Base-by-base conservation (phyloP, 1,140 invertebrate species). In the Pararge aegeria region DNA sequence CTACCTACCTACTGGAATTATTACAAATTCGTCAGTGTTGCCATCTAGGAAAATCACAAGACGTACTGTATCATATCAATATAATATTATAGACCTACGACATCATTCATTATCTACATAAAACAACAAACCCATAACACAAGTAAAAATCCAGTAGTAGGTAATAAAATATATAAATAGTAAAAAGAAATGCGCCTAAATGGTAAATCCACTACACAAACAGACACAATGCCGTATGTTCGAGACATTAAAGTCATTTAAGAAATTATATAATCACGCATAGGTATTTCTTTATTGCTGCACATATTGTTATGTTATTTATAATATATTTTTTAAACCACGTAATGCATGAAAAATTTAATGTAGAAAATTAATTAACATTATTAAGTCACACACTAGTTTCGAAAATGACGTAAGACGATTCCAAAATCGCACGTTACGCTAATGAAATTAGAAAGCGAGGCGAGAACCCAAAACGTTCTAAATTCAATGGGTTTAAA, bases 391-490 rank as follows among this genome's bases (percentile, higher is more conserved):
- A 64, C 57, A 61, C 53, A 38, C 27, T 29, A 53, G 49, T 68
- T 68, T 64, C 66, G 30, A 63, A 66, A 66, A 54, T 68, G 57
- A 68, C 48, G 57, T 44, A 68, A 68, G 29, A 10, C 37, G 27
- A 57, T 52, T 55, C 44, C 56, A 46, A 66, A 63, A 62, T 49
- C 53, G 44, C 48, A 37, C 56, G 50, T 61, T 58, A 61, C 42
- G 51, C 55, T 34, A 55, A 61, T 53, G 38, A 34, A 42, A 58
- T 65, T 74, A 76, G 70, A 80, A 78, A 80, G 68, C 40, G 53
- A 53, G 24, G 29, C 50, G 52, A 63, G 61, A 65, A 52, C 56
- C 56, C 49, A 58, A 63, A 56, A 15, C 12, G 50, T 54, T 77
- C 60, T 62, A 68, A 74, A 65, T 37, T n/a, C 30, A 34, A 12